phyloP scores from a whole-genome alignment of 1,140 invertebrate species.

The Heliconius hermathena region DNA sequence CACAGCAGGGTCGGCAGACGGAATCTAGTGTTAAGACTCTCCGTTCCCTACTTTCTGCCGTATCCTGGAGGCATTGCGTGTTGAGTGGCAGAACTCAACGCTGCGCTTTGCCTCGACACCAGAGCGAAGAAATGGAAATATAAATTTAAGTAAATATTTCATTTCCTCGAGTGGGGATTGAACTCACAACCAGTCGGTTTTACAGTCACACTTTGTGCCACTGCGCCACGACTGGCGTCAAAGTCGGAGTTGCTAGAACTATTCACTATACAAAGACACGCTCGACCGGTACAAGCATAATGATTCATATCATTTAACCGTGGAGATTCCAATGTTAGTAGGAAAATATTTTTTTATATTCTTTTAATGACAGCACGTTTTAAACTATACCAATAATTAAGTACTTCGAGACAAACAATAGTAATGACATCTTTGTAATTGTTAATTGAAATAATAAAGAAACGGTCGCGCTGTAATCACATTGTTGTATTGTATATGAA shows the following conservation, averaged over 20 bases:
- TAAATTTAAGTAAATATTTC: too few relatives aligned
- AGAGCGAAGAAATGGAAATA: too few relatives aligned
- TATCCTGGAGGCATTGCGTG: too few relatives aligned
- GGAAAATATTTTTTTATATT: slow-evolving; percentile 1
- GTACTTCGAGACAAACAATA: neutral
- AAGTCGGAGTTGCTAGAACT: neutral
- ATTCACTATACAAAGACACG: neutral
- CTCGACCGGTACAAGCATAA: neutral
- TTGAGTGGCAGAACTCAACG: too few relatives aligned
- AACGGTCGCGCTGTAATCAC: neutral
- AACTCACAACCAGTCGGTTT: too few relatives aligned
- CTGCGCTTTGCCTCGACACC: too few relatives aligned
- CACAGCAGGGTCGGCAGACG: too few relatives aligned
- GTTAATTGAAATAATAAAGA: neutral
- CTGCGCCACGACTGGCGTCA: too few relatives aligned
- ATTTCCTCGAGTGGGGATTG: too few relatives aligned
- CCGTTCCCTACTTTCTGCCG: too few relatives aligned
- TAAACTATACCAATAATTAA: neutral
- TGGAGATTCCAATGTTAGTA: neutral
- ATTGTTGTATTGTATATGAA: neutral
- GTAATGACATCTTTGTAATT: neutral
- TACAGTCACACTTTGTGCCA: too few relatives aligned
- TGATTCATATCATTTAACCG: neutral
- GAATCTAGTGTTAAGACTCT: too few relatives aligned
- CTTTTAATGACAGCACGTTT: neutral